These are phyloP conservation scores for Phataginus tricuspis DNA, from an alignment of 2,797 vertebrate genomes.

Conservation along the genomic window DNA sequence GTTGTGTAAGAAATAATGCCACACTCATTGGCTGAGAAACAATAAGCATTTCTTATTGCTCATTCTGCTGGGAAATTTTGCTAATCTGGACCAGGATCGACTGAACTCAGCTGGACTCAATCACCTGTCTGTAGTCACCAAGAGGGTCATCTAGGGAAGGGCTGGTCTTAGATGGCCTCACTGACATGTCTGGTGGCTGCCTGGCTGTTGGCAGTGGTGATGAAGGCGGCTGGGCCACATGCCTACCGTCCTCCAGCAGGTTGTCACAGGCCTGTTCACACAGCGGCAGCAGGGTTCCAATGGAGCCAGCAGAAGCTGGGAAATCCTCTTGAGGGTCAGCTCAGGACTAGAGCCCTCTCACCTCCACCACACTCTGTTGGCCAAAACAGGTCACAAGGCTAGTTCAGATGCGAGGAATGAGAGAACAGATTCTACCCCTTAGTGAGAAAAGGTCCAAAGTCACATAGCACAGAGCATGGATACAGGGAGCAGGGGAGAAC, in stretches of 20 bases:
- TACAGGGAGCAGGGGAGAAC: neutral
- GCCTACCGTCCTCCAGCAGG: neutral
- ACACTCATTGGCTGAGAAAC: neutral
- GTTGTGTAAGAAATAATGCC: neutral
- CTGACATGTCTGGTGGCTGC: neutral
- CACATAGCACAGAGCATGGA: neutral
- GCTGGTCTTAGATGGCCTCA: neutral
- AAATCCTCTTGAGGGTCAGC: neutral
- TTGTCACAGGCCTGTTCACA: neutral
- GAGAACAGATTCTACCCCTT: neutral
- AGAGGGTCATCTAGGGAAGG: neutral
- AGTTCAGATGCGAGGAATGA: neutral
- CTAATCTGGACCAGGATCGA: neutral
- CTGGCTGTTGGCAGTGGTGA: neutral
- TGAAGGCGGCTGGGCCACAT: too few relatives aligned
- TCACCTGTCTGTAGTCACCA: neutral
- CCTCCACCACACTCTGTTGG: neutral
- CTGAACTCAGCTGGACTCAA: neutral
- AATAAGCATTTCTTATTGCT: neutral
- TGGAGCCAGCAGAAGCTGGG: fast-evolving
- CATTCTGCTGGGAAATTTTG: neutral
- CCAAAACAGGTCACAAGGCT: neutral
- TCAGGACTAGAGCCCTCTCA: neutral
- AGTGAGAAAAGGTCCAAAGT: neutral
- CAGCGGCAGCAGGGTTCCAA: neutral